phyloP scores from a whole-genome alignment of 2,797 vertebrate species.

The Cyprinella venusta region DNA sequence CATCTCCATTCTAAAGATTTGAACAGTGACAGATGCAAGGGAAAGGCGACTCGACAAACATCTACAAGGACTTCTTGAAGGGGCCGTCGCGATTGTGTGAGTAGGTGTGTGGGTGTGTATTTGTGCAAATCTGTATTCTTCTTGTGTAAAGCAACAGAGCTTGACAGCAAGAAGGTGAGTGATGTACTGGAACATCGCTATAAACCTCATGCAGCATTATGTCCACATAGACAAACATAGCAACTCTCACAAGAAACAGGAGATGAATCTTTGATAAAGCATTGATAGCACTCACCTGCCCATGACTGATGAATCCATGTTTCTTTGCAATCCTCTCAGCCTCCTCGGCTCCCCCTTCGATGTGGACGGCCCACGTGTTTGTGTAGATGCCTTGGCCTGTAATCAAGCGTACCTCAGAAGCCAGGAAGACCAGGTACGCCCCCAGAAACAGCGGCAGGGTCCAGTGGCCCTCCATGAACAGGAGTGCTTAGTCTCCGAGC shows the following conservation, averaged over 20 bases:
- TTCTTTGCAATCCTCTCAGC: conserved; percentile 78
- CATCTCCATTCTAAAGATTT: conserved; percentile 64
- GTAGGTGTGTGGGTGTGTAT: conserved; percentile 15
- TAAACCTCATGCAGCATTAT: conserved; percentile 15
- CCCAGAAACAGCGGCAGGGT: conserved; percentile 82
- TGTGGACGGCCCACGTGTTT: conserved; percentile 83
- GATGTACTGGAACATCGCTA: conserved; percentile 6
- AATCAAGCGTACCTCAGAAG: conserved; percentile 54
- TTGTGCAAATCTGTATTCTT: conserved; percentile 21
- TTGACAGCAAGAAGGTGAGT: conserved; percentile 31
- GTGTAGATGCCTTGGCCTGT: conserved; percentile 76
- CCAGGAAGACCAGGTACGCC: conserved; percentile 80
- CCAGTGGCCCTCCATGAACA: conserved; percentile 92
- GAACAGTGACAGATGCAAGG: conserved; percentile 4
- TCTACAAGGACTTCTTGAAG: conserved; percentile 17
- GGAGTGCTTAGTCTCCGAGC: conserved; percentile 65
- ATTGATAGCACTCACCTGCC: conserved; percentile 72
- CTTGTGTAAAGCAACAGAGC: background rate
- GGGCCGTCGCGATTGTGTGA: conserved; percentile 17
- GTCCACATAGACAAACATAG: conserved; percentile 9
- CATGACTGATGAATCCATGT: conserved; percentile 83
- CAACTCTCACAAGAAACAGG: background rate
- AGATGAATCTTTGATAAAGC: conserved; percentile 18
- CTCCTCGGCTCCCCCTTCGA: conserved; percentile 72
- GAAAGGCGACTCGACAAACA: conserved; percentile 42